Conservation (phyloP, 1,140 invertebrate species). For the Leguminivora glycinivorella region DNA sequence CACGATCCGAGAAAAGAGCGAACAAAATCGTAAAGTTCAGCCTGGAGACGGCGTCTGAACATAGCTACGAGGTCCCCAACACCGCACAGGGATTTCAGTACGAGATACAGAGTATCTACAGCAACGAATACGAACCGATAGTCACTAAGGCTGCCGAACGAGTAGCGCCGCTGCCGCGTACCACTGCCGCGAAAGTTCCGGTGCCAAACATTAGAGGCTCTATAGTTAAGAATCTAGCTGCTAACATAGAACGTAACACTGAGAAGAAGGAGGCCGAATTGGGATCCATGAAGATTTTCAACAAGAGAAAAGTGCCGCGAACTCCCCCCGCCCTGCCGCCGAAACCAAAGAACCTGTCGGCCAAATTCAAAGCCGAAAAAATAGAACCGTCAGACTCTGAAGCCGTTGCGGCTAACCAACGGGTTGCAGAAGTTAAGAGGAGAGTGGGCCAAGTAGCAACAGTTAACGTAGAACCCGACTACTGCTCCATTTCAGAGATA, state of each 20-base stretch:
- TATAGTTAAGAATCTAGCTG: slow-evolving; percentile 79
- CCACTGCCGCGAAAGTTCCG: slow-evolving; percentile 48
- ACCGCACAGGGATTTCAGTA: slow-evolving; percentile 78
- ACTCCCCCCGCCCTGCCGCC: slow-evolving; percentile 85
- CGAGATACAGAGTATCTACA: slow-evolving; percentile 82
- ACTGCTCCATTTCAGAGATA: slow-evolving; percentile 83
- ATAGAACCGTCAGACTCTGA: slow-evolving; percentile 79
- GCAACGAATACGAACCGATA: slow-evolving; percentile 82
- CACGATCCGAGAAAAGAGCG: slow-evolving; percentile 63
- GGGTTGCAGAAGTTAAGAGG: slow-evolving; percentile 81
- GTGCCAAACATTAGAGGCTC: slow-evolving; percentile 70
- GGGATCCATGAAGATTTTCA: slow-evolving; percentile 72
- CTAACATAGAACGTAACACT: slow-evolving; percentile 80
- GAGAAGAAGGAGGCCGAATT: slow-evolving; percentile 60
- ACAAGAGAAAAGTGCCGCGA: slow-evolving; percentile 80
- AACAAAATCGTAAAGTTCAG: slow-evolving; percentile 79
- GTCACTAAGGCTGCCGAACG: slow-evolving; percentile 77
- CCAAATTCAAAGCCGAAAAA: slow-evolving; percentile 80
- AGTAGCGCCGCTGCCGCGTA: slow-evolving; percentile 57
- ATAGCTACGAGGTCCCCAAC: slow-evolving; percentile 77
- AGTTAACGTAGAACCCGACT: slow-evolving; percentile 80
- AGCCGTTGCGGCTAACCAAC: slow-evolving; percentile 82
- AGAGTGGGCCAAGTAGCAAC: slow-evolving; percentile 74
- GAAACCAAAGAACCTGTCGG: slow-evolving; percentile 83
- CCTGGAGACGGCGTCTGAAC: slow-evolving; percentile 76